Base-by-base conservation (phyloP, 2,888 invertebrate genomes). In the Chloroclysta siterata region DNA sequence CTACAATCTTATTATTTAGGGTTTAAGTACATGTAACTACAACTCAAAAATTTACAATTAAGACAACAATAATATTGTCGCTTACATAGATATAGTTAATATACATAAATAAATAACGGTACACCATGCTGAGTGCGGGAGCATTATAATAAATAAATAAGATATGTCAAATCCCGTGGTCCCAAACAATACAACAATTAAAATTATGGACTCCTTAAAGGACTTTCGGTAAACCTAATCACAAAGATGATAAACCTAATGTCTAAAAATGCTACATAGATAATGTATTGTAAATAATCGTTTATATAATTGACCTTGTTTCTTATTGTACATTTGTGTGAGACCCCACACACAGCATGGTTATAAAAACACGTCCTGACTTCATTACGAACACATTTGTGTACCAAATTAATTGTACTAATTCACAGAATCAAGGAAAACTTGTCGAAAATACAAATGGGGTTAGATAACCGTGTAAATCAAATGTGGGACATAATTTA, bases 11-110 rank as follows among this genome's bases (percentile, higher is more conserved):
- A 66, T 39, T 54, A 8, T 36, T 60, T 50, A 47, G 33, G 33
- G 17, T 55, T 78, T 83, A 84, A 84, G 83, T 83, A 84, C 78
- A 76, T 79, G 80, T 80, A 46, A 17, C 15, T 80, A 82, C 76
- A 76, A 83, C 77, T 74, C 73, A 66, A 76, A 22, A 79, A 77
- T 79, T 77, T 76, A 73, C 78, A 75, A 64, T 72, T 72, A 69
- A 46, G 54, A 72, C 17, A 17, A 74, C 76, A 79, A 73, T 73
- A 72, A 14, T 66, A 73, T 73, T 71, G 75, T 74, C 73, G 62
- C 67, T 70, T 68, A 72, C 56, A 66, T 73, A 73, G 28, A 44
- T 63, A 68, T 50, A 61, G 70, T 63, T 57, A 62, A 33, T 65
- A 67, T 44, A 11, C 36, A 8, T 39, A 39, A 60, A 68, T 72